These are phyloP conservation scores for Cathartes aura DNA, from an alignment of 2,113 vertebrate genomes.

Conservation along the genomic window DNA sequence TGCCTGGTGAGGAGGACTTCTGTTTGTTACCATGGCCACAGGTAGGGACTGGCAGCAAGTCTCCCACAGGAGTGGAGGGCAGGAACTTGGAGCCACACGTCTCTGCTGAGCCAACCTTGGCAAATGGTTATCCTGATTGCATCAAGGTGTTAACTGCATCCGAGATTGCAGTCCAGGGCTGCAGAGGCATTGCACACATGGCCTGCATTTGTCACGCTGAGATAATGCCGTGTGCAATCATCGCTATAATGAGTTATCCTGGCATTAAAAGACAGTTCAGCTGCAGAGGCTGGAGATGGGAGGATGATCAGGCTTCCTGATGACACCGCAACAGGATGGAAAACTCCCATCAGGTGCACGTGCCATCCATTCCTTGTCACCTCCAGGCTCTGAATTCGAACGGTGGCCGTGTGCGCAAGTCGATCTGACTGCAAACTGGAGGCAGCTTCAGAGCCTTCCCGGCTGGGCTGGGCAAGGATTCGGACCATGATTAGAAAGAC, in stretches of 20 bases:
- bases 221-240: neutral
- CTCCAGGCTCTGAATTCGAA: neutral
- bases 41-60: neutral
- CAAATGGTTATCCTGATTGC: neutral
- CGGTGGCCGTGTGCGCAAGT: rapidly evolving
- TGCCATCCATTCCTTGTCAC: neutral
- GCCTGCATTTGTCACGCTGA: neutral
- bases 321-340: neutral
- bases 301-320: neutral
- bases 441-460: neutral
- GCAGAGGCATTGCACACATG: neutral
- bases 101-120: neutral
- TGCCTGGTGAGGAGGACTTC: neutral
- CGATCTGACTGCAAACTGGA: neutral
- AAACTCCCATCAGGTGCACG: neutral
- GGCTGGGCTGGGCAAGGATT: neutral
- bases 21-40: constrained; percentile 24
- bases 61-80: neutral
- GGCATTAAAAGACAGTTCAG: neutral
- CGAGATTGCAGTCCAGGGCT: neutral
- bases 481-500: neutral
- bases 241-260: neutral
- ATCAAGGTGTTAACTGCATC: neutral
- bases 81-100: neutral
- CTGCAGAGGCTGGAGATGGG: neutral